Evolutionary conservation across 2,888 invertebrate genomes (phyloP), one percentile per base, ranked within the genome.

Genomic region (Nemapogon koenigi): DNA sequence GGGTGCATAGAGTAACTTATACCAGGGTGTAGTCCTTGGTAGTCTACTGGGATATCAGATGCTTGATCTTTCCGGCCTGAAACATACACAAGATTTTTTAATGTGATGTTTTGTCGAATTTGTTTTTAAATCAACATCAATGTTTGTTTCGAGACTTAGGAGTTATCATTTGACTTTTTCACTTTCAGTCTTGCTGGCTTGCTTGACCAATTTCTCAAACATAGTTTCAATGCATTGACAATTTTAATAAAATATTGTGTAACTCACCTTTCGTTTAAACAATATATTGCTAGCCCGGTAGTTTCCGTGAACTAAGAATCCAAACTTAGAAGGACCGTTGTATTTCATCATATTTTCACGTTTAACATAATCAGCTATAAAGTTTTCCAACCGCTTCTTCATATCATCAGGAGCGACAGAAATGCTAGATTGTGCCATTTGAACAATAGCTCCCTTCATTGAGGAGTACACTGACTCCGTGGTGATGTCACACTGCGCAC

Each of bases 31-130:
- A n/a, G n/a, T n/a, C n/a, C n/a, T 27, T 46, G 46, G 18, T 35
- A 46, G 31, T 46, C 46, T 10, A 44, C 8, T 1, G 38, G 37
- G 8, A 58, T 13, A 41, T 19, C 13, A 44, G 14, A 7, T 19
- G 17, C 10, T 40, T 37, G 11, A 44, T 17, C 3, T 35, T 40
- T 6, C 39, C 41, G 6, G 41, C 41, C 46, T 46, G 22, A 17
- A 45, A 57, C n/a, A n/a, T n/a, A n/a, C n/a, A n/a, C n/a, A n/a
- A n/a, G n/a, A n/a, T n/a, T n/a, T n/a, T n/a, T n/a, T n/a, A n/a
- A n/a, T n/a, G n/a, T n/a, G n/a, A n/a, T n/a, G n/a, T n/a, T n/a
- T n/a, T n/a, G n/a, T n/a, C n/a, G n/a, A n/a, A n/a, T n/a, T n/a
- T n/a, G n/a, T n/a, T n/a, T n/a, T n/a, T n/a, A n/a, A n/a, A n/a